A percentile compares a stretch with the other conserved stretches of the same genome.
Evolutionary conservation across 2,888 invertebrate species (phyloP).

Genomic region (Cyrtodaria siliqua): DNA sequence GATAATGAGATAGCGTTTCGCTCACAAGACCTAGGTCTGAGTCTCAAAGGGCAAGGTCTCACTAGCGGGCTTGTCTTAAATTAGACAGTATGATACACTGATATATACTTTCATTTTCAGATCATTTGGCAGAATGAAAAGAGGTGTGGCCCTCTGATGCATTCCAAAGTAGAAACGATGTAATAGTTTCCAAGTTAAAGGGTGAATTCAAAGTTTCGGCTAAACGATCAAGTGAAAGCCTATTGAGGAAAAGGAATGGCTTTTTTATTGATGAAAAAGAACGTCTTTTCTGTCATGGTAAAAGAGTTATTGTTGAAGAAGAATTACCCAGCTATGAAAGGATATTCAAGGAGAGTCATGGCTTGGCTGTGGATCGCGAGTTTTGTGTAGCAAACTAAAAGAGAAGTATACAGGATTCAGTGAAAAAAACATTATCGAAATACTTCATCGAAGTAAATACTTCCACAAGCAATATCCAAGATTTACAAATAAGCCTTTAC

Average conservation of each 20-base stretch:
- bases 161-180: not conserved
- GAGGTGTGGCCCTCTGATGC: not conserved
- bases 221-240: not conserved
- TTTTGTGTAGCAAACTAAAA: conserved; percentile 26
- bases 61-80: too few relatives aligned
- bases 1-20: too few relatives aligned
- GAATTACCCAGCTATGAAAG: conserved; percentile 5
- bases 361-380: conserved; percentile 28
- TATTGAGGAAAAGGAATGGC: conserved; percentile 13
- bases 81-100: too few relatives aligned
- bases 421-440: conserved; percentile 16
- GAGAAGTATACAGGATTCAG: conserved; percentile 23
- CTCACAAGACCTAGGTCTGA: too few relatives aligned
- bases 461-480: conserved; percentile 24
- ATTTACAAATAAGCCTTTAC: conserved; percentile 12
- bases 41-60: too few relatives aligned
- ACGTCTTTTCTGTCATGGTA: conserved; percentile 24
- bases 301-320: conserved; percentile 20
- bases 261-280: conserved; percentile 1
- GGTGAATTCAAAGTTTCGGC: conserved; percentile 21
- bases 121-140: not conserved
- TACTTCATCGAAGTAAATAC: conserved; percentile 8
- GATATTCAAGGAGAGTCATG: conserved; percentile 15
- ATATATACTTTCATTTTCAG: too few relatives aligned
- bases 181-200: not conserved